These are phyloP conservation scores for Fratercula arctica DNA, from an alignment of 2,797 vertebrate species.

Conservation along the genomic window DNA sequence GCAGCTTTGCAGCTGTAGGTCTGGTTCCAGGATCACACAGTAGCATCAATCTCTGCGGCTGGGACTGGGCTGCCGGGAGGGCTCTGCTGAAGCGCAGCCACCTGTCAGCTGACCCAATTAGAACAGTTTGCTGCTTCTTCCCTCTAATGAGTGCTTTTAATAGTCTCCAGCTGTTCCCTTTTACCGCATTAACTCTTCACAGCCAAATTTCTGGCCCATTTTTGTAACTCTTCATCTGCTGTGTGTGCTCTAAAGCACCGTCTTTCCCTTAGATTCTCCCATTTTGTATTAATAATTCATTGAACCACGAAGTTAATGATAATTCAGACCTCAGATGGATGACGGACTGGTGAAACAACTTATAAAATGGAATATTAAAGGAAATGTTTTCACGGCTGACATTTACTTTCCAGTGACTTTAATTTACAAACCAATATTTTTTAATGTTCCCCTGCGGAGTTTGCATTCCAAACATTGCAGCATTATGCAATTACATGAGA, in stretches of 20 bases:
- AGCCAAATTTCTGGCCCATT: neutral
- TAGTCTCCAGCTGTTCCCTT: slow-evolving; percentile 61
- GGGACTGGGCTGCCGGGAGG: neutral
- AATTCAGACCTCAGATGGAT: slow-evolving; percentile 13
- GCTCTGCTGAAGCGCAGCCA: slow-evolving; percentile 14
- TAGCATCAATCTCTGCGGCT: neutral
- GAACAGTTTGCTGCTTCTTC: slow-evolving; percentile 20
- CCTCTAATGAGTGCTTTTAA: slow-evolving; percentile 43
- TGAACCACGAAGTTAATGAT: neutral
- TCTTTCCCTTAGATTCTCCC: neutral
- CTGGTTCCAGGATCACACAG: neutral
- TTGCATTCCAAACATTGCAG: slow-evolving; percentile 13
- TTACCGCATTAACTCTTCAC: neutral
- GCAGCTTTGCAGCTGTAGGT: neutral
- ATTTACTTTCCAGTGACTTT: slow-evolving; percentile 7
- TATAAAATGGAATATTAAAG: neutral
- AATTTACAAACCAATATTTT: slow-evolving; percentile 22
- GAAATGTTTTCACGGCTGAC: slow-evolving; percentile 3
- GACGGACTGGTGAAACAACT: neutral
- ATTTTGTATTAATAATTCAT: slow-evolving; percentile 28
- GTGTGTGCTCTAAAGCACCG: neutral
- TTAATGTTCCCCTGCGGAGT: neutral
- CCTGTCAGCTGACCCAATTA: slow-evolving; percentile 71
- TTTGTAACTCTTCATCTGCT: neutral
- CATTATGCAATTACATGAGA: neutral